Conservation (phyloP, 2,797 vertebrate species). For the Helicolenus hilgendorfi region DNA sequence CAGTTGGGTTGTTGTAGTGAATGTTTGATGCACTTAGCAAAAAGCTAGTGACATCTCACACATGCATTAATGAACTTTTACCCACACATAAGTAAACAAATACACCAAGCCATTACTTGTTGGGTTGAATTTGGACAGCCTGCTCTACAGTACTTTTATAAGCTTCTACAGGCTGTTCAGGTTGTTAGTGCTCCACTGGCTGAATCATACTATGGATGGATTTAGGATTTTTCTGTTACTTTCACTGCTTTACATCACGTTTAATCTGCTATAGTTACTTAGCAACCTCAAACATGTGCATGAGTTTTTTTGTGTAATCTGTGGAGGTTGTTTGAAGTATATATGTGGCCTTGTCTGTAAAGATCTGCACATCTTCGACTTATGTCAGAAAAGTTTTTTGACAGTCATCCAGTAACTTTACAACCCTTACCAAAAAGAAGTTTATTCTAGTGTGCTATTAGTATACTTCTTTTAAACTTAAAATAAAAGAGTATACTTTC, state of each 20-base stretch:
- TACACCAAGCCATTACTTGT: neutral
- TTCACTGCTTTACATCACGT: neutral
- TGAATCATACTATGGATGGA: neutral
- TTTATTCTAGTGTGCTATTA: too few species aligned
- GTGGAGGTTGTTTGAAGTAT: neutral
- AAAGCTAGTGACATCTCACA: neutral
- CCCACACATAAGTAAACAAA: constrained; percentile 13
- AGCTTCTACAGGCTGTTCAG: constrained; percentile 21
- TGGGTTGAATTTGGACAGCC: constrained; percentile 18
- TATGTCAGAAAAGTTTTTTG: neutral
- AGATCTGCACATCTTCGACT: neutral
- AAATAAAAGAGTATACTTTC: too few species aligned
- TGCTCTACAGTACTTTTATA: constrained; percentile 6
- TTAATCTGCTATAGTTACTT: constrained; percentile 38
- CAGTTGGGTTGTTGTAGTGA: neutral
- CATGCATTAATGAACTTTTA: neutral
- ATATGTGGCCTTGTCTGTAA: neutral
- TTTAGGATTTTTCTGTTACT: neutral
- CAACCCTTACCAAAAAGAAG: neutral
- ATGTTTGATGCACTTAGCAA: neutral
- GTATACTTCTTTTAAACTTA: too few species aligned
- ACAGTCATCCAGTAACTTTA: neutral
- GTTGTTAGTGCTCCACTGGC: constrained; percentile 22
- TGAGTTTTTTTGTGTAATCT: constrained; percentile 22
- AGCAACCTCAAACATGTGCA: constrained; percentile 31